A percentile compares a stretch with the other conserved stretches of the same genome.
These are phyloP conservation scores for Palythoa caribaeorum DNA, from an alignment of 92 coral and sea anemone species.

Conservation along the genomic window DNA sequence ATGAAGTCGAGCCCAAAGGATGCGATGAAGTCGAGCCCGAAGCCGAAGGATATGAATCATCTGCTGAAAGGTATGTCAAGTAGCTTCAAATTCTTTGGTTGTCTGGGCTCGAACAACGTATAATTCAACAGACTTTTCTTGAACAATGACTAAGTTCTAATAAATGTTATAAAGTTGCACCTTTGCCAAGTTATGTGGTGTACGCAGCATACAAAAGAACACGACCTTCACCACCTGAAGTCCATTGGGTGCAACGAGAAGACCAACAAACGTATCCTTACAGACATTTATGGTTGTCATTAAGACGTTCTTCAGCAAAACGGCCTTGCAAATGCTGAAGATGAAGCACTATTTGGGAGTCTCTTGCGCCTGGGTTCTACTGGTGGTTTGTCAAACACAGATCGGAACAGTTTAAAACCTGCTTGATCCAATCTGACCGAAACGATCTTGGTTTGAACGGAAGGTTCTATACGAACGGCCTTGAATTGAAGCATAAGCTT, in stretches of 20 bases:
- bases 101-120: too few relatives aligned
- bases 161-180: too few relatives aligned
- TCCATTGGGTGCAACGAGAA: slow-evolving; percentile 54
- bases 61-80: too few relatives aligned
- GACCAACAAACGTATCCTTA: slow-evolving; percentile 40
- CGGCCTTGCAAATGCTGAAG: slow-evolving; percentile 70
- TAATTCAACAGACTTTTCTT: too few relatives aligned
- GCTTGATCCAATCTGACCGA: slow-evolving; percentile 44
- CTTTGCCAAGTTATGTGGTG: slow-evolving; percentile 53
- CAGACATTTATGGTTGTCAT: slow-evolving; percentile 61
- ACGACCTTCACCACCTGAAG: slow-evolving; percentile 49
- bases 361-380: slow-evolving; percentile 58
- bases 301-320: slow-evolving; percentile 48
- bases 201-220: slow-evolving; percentile 60
- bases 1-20: too few relatives aligned
- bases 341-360: slow-evolving; percentile 51
- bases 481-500: slow-evolving; percentile 28
- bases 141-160: not conserved
- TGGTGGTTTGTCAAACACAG: slow-evolving; percentile 36
- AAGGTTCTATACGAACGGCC: slow-evolving; percentile 27
- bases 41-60: too few relatives aligned
- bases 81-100: too few relatives aligned
- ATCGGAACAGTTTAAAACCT: slow-evolving; percentile 29
- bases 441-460: slow-evolving; percentile 31
- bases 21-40: too few relatives aligned